Conservation (phyloP, 2,113 vertebrate species). For the Pedetes capensis region DNA sequence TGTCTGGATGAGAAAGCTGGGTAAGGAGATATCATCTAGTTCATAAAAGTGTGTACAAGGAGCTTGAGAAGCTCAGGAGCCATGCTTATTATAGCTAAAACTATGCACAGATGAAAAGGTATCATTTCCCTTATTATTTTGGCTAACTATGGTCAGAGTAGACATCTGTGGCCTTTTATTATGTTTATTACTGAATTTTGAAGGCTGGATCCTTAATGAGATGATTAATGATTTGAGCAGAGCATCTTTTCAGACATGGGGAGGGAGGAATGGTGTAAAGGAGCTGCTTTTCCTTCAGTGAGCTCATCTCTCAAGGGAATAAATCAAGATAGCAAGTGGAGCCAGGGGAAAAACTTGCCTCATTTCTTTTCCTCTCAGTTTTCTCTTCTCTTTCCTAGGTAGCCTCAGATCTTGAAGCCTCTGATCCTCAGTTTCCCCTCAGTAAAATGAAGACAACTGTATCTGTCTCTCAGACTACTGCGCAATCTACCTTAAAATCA, state of each 20-base stretch:
- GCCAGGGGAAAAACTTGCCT: background rate
- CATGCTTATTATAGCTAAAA: background rate
- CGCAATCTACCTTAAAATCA: background rate
- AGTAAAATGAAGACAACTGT: background rate
- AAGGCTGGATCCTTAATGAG: constrained; percentile 17
- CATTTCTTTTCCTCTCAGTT: background rate
- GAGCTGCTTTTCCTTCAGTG: background rate
- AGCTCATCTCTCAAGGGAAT: constrained; percentile 37
- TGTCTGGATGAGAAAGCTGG: background rate
- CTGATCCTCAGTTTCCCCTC: background rate
- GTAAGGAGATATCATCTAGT: background rate
- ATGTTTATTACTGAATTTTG: background rate
- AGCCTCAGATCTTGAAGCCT: background rate
- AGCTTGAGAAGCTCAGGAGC: background rate
- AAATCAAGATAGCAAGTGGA: background rate
- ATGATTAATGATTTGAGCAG: background rate
- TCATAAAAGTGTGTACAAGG: background rate
- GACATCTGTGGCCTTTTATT: background rate
- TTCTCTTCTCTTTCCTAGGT: background rate
- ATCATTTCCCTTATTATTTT: background rate
- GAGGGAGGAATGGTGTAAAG: background rate
- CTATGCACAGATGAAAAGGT: background rate
- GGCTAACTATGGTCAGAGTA: background rate
- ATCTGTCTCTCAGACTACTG: background rate
- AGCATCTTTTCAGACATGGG: background rate